A percentile compares a stretch with the other conserved stretches of the same genome.
Conservation (phyloP, 2,113 vertebrate genomes). For the Uropsilus gracilis region DNA sequence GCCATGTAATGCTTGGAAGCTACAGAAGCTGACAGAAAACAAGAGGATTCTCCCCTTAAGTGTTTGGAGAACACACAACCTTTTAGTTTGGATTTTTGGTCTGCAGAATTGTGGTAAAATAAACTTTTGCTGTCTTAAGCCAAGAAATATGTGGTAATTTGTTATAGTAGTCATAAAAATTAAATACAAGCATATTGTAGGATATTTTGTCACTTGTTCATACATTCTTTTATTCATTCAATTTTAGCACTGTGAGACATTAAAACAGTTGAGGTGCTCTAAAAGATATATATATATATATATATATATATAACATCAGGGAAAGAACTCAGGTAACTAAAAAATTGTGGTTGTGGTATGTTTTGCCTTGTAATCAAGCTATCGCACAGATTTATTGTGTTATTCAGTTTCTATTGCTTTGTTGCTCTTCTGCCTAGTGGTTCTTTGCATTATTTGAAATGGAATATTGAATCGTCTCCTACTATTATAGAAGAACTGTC, state of each 20-base stretch:
- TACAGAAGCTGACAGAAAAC: no score
- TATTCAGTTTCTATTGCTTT: neutral
- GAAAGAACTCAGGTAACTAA: neutral
- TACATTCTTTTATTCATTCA: neutral
- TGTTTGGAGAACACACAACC: no score
- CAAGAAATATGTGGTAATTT: no score
- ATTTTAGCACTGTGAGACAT: neutral
- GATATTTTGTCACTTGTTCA: neutral
- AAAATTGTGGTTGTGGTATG: neutral
- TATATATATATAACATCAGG: neutral
- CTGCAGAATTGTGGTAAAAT: no score
- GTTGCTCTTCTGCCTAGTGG: no score
- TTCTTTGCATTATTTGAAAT: neutral
- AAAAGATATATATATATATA: neutral
- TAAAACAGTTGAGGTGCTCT: neutral
- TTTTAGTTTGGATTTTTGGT: no score
- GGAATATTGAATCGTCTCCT: neutral
- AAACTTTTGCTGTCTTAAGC: no score
- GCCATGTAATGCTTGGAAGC: no score
- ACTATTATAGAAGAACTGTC: neutral
- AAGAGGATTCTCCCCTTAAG: no score
- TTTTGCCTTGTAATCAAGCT: neutral
- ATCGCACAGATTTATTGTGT: neutral
- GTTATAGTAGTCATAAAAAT: neutral
- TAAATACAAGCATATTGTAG: neutral